Evolutionary conservation across 2,113 vertebrate genomes (phyloP).

Genomic region (Brachyhypopomus gauderio): DNA sequence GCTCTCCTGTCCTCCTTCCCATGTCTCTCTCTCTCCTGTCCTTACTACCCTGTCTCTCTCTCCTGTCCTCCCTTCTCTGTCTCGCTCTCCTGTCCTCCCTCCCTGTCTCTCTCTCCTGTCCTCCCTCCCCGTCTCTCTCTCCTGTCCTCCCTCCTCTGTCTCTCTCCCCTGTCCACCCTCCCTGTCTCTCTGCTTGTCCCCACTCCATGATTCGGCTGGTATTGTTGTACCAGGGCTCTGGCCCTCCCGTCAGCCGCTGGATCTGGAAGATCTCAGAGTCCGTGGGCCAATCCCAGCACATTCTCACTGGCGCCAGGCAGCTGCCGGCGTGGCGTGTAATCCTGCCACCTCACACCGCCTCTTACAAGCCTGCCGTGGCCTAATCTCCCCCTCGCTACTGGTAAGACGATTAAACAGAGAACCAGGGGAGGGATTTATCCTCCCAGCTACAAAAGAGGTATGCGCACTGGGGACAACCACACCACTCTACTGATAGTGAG

Average conservation of each 20-base stretch:
- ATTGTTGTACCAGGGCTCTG: background rate
- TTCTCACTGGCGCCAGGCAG: background rate
- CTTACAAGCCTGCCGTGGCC: slow-evolving; percentile 57
- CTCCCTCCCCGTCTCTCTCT: slow-evolving; percentile 7
- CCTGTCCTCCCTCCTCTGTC: background rate
- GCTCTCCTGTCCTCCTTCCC: background rate
- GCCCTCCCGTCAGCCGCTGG: background rate
- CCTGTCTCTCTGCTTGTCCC: too few relatives aligned
- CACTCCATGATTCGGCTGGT: background rate
- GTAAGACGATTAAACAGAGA: slow-evolving; percentile 74
- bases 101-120: background rate
- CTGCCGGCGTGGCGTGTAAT: slow-evolving; percentile 45
- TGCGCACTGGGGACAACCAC: slow-evolving; percentile 27
- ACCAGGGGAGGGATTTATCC: slow-evolving; percentile 67
- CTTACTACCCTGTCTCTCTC: background rate
- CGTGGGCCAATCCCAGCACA: background rate
- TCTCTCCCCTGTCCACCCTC: background rate
- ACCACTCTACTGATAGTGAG: slow-evolving; percentile 37
- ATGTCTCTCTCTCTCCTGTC: too few relatives aligned
- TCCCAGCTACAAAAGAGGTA: slow-evolving; percentile 64
- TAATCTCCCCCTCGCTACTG: slow-evolving; percentile 65
- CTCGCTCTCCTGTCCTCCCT: background rate
- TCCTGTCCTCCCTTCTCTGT: background rate
- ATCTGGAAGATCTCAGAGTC: slow-evolving; percentile 16
- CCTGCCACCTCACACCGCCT: slow-evolving; percentile 38